Percentiles rank a stretch among this genome's conserved stretches.
These are phyloP conservation scores for Aurelia coerulea DNA, from an alignment of 30 jellyfish, hydroid and myxozoan genomes.

Conservation along the genomic window DNA sequence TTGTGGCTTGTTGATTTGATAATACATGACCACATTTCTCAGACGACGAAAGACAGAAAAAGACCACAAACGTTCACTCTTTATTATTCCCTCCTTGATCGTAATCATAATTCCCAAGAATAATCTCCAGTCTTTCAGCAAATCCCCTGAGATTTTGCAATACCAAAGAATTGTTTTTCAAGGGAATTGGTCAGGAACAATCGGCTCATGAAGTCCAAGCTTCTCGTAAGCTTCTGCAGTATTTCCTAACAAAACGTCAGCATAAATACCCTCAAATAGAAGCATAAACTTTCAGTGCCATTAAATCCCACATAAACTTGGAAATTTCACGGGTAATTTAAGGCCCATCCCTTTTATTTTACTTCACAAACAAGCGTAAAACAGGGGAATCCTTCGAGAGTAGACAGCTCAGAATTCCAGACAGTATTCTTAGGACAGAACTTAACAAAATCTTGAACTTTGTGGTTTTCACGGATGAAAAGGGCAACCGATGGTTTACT, in stretches of 20 bases:
- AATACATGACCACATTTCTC: conserved; percentile 7
- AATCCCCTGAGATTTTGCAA: conserved; percentile 46
- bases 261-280: no score
- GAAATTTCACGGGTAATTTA: no score
- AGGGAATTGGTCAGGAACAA: conserved; percentile 12
- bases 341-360: no score
- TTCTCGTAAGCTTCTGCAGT: neutral
- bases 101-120: conserved; percentile 22
- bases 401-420: no score
- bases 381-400: no score
- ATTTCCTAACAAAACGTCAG: neutral
- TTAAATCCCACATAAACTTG: no score
- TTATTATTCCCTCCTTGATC: conserved; percentile 17
- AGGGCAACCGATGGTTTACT: neutral
- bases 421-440: no score
- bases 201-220: conserved; percentile 2
- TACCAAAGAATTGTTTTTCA: conserved; percentile 46
- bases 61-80: conserved; percentile 45
- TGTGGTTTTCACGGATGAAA: conserved; percentile 1
- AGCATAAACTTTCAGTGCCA: no score
- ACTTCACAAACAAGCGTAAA: no score
- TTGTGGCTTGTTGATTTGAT: conserved; percentile 4
- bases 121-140: conserved; percentile 18
- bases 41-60: conserved; percentile 30
- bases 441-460: neutral